These are phyloP conservation scores for Tonatia bakeri DNA, from an alignment of 2,113 vertebrate species.

Conservation along the genomic window DNA sequence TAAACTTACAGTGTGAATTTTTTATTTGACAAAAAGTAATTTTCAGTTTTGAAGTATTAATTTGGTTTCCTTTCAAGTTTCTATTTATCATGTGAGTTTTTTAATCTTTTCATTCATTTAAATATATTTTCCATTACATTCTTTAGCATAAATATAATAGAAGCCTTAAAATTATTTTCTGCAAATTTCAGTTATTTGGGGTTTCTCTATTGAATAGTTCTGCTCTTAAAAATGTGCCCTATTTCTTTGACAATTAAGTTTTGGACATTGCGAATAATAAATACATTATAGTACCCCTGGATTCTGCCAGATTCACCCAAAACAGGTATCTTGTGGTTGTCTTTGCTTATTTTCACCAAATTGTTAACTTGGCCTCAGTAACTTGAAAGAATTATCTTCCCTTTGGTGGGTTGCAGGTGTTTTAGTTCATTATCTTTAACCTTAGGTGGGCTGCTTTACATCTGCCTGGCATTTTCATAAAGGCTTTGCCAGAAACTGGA, in stretches of 20 bases:
- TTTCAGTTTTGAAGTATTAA: neutral
- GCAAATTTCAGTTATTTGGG: neutral
- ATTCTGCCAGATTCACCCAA: neutral
- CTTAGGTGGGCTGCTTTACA: neutral
- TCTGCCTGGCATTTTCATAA: neutral
- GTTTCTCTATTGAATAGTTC: neutral
- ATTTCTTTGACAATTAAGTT: neutral
- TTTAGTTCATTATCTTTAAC: neutral
- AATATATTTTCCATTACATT: neutral
- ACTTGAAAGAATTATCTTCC: neutral
- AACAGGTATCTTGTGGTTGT: neutral
- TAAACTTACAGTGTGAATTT: neutral
- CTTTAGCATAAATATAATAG: neutral
- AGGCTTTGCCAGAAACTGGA: neutral
- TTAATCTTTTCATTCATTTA: neutral
- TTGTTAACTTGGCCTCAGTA: neutral
- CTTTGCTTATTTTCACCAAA: neutral
- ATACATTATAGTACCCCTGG: neutral
- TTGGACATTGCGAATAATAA: neutral
- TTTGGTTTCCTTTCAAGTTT: neutral
- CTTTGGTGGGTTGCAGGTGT: neutral
- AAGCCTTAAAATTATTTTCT: neutral
- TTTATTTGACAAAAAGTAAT: neutral
- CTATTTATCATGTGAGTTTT: neutral
- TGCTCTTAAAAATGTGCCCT: neutral